Evolutionary conservation across 1,140 invertebrate genomes (phyloP), one percentile per base, ranked within the genome.

Genomic region (Drosophila ananassae): DNA sequence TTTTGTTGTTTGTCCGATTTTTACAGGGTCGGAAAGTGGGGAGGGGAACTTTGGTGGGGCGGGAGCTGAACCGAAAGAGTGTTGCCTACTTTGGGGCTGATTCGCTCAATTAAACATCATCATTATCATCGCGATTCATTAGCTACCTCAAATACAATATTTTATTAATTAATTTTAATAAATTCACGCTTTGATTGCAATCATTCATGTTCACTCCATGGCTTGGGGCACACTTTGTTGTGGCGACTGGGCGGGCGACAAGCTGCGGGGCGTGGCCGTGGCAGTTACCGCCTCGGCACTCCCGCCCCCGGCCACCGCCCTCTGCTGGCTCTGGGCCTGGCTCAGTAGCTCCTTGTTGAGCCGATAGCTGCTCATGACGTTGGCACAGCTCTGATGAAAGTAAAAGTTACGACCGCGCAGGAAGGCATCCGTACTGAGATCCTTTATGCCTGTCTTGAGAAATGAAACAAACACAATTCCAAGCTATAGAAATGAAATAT

Each of bases 381-480:
- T 91, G 56, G 90, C 90, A 67, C 90, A 91, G 52, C 90, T 91
- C 64, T 91, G 90, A 56, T 91, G 90, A 24, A 91, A 91, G 63
- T 91, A 91, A 34, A 91, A 91, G 62, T 91, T 91, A 30, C 90
- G 90, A 41, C 90, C 90, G 59, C 90, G 89, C 55, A 91, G 77
- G 62, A 91, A 91, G 61, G 89, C 85, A 77, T 91, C 90, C 41
- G 90, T 81, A 28, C 82, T 76, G 71, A 90, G 83, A 74, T 91
- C 90, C 76, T 91, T 91, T 91, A 91, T 90, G 83, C 90, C 90
- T 91, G 90, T 91, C 90, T 91, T 91, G 53, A 80, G 59, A 69
- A 59, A 77, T 46, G n/a, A 58, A 74, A 71, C 32, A 67, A 7
- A 56, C 13, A 10, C 30, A 30, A 12, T 37, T 37, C 3, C 10